Evolutionary conservation across 2,888 invertebrate species (phyloP).

Genomic region (Drosophila mayaguana): DNA sequence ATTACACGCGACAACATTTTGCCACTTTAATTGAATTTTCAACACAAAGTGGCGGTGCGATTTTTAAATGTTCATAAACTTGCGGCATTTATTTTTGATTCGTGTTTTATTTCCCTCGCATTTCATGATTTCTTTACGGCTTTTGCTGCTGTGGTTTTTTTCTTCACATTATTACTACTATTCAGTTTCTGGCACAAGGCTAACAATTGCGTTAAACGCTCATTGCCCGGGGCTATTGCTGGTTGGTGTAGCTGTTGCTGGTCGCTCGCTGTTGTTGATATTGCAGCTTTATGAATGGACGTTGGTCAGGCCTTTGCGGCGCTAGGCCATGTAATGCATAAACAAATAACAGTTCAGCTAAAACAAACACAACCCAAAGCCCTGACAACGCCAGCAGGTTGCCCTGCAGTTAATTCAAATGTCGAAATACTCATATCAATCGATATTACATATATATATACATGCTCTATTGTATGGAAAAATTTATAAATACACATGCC

Average conservation of each 20-base stretch:
- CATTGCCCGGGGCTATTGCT: conserved; percentile 37
- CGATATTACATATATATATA: conserved; percentile 33
- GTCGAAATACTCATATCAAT: conserved; percentile 59
- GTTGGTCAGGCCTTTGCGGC: conserved; percentile 50
- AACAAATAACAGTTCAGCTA: conserved; percentile 55
- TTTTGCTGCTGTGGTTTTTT: not conserved
- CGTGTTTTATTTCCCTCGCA: conserved; percentile 54
- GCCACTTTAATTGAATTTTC: conserved; percentile 76
- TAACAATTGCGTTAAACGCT: conserved; percentile 72
- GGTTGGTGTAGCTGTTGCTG: conserved; percentile 32
- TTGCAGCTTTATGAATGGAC: conserved; percentile 62
- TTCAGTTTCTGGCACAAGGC: conserved; percentile 79
- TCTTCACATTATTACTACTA: conserved; percentile 71
- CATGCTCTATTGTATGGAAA: conserved; percentile 1
- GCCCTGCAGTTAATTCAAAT: conserved; percentile 49
- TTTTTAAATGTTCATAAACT: conserved; percentile 69
- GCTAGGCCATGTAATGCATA: conserved; percentile 64
- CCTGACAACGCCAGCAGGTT: conserved; percentile 21
- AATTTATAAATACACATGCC: not conserved
- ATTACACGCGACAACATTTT: conserved; percentile 58
- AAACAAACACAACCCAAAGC: conserved; percentile 46
- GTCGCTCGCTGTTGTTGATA: conserved; percentile 27
- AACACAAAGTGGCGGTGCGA: conserved; percentile 67
- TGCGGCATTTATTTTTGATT: conserved; percentile 59
- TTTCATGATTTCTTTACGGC: conserved; percentile 37